Conservation (phyloP, 2,888 invertebrate genomes). For the Acanthococcus lagerstroemiae region DNA sequence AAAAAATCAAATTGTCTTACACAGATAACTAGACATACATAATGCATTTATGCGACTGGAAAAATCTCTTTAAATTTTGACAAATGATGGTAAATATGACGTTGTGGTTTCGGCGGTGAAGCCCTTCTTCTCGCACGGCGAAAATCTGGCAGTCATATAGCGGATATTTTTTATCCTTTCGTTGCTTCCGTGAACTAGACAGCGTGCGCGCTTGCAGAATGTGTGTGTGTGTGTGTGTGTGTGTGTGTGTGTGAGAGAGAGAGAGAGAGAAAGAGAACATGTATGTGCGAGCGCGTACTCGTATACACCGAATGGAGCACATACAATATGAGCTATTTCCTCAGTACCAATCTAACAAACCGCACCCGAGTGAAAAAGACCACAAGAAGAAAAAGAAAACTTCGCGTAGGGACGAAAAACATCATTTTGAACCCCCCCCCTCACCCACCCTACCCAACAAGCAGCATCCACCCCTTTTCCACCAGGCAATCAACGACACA, state of each 20-base stretch:
- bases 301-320: too few relatives aligned
- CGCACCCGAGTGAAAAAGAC: not conserved
- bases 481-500: conserved; percentile 2
- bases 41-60: conserved; percentile 29
- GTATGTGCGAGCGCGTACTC: too few relatives aligned
- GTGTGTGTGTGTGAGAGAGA: not conserved
- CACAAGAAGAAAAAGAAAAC: not conserved
- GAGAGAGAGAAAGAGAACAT: too few relatives aligned
- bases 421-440: too few relatives aligned
- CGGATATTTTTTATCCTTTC: conserved; percentile 1
- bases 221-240: not conserved
- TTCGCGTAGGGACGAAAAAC: not conserved
- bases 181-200: not conserved
- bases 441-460: too few relatives aligned
- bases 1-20: conserved; percentile 29
- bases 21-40: conserved; percentile 30
- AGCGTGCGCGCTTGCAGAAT: not conserved
- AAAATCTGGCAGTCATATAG: not conserved
- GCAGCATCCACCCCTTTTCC: not conserved
- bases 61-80: conserved; percentile 29
- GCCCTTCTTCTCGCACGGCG: not conserved
- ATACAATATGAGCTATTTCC: too few relatives aligned
- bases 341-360: not conserved
- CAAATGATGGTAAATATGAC: conserved; percentile 29
- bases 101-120: conserved; percentile 18